Conservation (phyloP, 2,888 invertebrate genomes). For the Trissolcus brochymenae region DNA sequence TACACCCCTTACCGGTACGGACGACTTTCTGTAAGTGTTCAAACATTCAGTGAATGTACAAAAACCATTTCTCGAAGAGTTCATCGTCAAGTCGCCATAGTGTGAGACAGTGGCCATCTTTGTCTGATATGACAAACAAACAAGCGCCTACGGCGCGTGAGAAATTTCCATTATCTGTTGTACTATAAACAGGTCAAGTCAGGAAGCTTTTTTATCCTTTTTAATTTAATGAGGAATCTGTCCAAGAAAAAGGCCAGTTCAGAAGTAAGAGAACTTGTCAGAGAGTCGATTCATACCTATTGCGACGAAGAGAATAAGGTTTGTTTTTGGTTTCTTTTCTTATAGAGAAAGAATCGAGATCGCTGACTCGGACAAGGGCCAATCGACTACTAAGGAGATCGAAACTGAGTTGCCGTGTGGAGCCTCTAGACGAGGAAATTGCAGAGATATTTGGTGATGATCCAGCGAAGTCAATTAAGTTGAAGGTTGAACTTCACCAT, state of each 20-base stretch:
- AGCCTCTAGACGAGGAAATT: background rate
- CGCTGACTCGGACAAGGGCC: background rate
- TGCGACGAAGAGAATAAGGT: background rate
- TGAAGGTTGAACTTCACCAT: constrained; percentile 1
- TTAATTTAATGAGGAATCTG: background rate
- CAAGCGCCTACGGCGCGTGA: background rate
- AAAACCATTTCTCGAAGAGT: background rate
- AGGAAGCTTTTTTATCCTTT: background rate
- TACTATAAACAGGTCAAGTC: background rate
- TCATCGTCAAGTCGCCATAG: background rate
- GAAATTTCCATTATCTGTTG: background rate
- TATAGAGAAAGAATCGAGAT: background rate
- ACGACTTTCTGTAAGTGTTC: no score
- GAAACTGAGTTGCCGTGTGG: no score
- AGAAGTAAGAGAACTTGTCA: background rate
- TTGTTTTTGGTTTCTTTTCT: background rate
- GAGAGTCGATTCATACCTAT: background rate
- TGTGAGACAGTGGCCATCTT: background rate
- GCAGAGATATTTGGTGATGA: constrained; percentile 1
- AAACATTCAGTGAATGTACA: no score
- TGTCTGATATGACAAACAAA: background rate
- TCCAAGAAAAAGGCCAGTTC: background rate
- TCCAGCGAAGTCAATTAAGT: background rate
- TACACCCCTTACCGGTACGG: no score
- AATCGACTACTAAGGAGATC: no score